Evolutionary conservation across 2,888 invertebrate species (phyloP).

Genomic region (Cylindroiulus punctatus): DNA sequence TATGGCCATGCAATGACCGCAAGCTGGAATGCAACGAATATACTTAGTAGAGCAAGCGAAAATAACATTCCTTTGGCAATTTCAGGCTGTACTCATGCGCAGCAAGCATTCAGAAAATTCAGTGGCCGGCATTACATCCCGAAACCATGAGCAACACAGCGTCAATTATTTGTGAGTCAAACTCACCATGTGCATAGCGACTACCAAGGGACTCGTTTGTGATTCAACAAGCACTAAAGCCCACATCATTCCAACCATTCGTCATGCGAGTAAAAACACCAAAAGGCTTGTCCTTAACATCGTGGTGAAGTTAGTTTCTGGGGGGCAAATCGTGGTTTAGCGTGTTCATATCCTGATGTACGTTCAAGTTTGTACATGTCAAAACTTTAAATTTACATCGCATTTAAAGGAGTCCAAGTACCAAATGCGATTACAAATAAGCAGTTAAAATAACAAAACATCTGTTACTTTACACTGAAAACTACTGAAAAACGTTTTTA

Average conservation of each 20-base stretch:
- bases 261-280: not conserved
- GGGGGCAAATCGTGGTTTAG: not conserved
- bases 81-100: not conserved
- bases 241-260: not conserved
- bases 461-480: too few relatives aligned
- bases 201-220: not conserved
- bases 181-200: not conserved
- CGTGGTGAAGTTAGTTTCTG: not conserved
- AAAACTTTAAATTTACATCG: too few relatives aligned
- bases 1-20: constrained; percentile 12
- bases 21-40: not conserved
- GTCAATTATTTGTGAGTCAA: not conserved
- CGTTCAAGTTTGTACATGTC: too few relatives aligned
- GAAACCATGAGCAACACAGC: not conserved
- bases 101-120: too few relatives aligned
- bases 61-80: not conserved
- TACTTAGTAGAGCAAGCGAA: not conserved
- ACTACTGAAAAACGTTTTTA: too few relatives aligned
- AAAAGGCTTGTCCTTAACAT: not conserved
- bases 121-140: not conserved
- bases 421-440: too few relatives aligned
- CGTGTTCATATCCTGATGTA: too few relatives aligned
- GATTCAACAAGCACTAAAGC: not conserved
- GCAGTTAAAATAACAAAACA: too few relatives aligned
- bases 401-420: too few relatives aligned